These are phyloP conservation scores for Nesidiocoris tenuis DNA, from an alignment of 2,888 invertebrate species.

Conservation along the genomic window DNA sequence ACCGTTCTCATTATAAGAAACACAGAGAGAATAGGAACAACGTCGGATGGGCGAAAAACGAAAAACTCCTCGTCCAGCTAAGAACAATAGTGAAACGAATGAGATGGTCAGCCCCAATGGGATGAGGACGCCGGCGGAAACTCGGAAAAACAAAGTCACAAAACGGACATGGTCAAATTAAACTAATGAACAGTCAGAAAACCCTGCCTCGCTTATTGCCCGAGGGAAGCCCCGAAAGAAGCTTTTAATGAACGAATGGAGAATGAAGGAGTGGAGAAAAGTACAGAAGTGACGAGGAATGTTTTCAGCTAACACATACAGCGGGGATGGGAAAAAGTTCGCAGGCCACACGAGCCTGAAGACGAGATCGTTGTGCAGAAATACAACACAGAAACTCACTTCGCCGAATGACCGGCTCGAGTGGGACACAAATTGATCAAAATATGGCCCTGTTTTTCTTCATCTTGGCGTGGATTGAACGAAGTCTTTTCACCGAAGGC, in stretches of 20 bases:
- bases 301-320: neutral
- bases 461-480: neutral
- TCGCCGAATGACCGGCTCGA: neutral
- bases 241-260: slow-evolving; percentile 25
- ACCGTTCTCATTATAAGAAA: too few species aligned
- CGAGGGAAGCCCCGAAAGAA: slow-evolving; percentile 13
- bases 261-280: neutral
- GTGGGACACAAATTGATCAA: neutral
- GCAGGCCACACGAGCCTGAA: neutral
- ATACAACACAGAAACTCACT: neutral
- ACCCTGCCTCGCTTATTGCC: too few species aligned
- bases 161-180: slow-evolving; percentile 21
- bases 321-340: neutral
- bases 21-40: too few species aligned
- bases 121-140: too few species aligned
- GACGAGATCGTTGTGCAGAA: neutral
- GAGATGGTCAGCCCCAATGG: too few species aligned
- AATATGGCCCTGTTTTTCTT: neutral
- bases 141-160: slow-evolving; percentile 9
- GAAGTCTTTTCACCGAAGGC: too few species aligned
- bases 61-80: too few species aligned
- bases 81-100: too few species aligned
- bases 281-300: neutral
- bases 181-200: slow-evolving; percentile 23
- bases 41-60: too few species aligned